phyloP scores from a whole-genome alignment of 23 tunicate genomes.

The Botrylloides violaceus region DNA sequence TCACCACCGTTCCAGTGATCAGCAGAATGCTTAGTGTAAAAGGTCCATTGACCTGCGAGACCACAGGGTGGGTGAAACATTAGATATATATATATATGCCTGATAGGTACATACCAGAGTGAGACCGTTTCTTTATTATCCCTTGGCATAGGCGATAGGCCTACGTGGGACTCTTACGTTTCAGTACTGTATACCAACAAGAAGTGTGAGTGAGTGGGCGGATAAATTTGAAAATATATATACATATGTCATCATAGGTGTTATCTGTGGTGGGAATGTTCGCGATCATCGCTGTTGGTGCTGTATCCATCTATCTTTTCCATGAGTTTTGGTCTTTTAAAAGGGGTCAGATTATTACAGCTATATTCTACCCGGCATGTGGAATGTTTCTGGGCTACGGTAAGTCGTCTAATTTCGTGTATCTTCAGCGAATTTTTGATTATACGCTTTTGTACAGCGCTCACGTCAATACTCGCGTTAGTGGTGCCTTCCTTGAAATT shows the following conservation, averaged over 20 bases:
- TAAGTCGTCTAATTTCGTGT: slow-evolving; percentile 1
- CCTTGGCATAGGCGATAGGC: too few relatives aligned
- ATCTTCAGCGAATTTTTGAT: not conserved
- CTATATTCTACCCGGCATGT: slow-evolving; percentile 39
- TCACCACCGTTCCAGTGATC: too few relatives aligned
- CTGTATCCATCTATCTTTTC: slow-evolving; percentile 27
- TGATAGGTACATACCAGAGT: too few relatives aligned
- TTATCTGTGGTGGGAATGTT: slow-evolving; percentile 36
- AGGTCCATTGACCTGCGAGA: too few relatives aligned
- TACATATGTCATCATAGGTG: slow-evolving; percentile 16
- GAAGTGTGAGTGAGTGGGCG: not conserved
- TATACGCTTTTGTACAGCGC: slow-evolving; percentile 6
- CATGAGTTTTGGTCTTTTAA: slow-evolving; percentile 3
- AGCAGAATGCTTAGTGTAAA: too few relatives aligned
- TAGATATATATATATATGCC: too few relatives aligned
- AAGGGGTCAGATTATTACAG: slow-evolving; percentile 35
- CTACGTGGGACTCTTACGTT: too few relatives aligned
- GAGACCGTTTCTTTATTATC: too few relatives aligned
- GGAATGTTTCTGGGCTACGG: slow-evolving; percentile 69
- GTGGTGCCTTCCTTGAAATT: slow-evolving; percentile 1
- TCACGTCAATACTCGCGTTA: slow-evolving; percentile 36
- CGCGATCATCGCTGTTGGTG: slow-evolving; percentile 32
- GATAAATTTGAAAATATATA: not conserved
- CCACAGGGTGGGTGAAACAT: too few relatives aligned
- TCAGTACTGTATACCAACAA: too few relatives aligned